Evolutionary conservation across 2,797 vertebrate genomes (phyloP).

Genomic region (Tachyglossus aculeatus): DNA sequence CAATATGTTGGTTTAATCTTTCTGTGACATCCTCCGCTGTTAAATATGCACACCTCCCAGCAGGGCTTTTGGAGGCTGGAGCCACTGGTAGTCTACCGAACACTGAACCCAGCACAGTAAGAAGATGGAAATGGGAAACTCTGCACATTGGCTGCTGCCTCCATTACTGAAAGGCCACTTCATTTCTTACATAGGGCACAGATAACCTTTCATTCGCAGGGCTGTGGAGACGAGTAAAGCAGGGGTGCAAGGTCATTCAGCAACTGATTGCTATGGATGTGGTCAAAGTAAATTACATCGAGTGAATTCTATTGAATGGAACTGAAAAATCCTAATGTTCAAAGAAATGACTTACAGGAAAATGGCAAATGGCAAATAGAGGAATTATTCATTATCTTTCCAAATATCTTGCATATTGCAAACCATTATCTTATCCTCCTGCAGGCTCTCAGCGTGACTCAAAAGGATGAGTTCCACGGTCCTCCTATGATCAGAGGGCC

Average conservation of each 20-base stretch:
- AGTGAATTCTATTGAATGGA: slow-evolving; percentile 26
- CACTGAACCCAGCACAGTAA: background rate
- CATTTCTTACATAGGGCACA: slow-evolving; percentile 23
- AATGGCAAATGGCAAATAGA: slow-evolving; percentile 13
- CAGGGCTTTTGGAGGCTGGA: background rate
- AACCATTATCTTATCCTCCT: slow-evolving; percentile 26
- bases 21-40: background rate
- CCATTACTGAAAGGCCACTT: background rate
- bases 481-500: background rate
- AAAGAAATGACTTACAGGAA: slow-evolving; percentile 29
- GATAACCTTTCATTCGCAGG: slow-evolving; percentile 16
- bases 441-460: slow-evolving; percentile 13
- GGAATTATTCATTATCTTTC: slow-evolving; percentile 38
- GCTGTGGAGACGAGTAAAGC: slow-evolving; percentile 23
- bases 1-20: background rate
- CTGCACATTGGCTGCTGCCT: background rate
- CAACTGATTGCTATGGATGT: slow-evolving; percentile 31
- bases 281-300: slow-evolving; percentile 25
- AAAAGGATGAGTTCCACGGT: slow-evolving; percentile 24
- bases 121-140: background rate
- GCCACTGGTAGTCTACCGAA: background rate
- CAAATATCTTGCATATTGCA: background rate
- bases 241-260: slow-evolving; percentile 1
- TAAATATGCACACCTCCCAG: slow-evolving; percentile 4
- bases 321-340: slow-evolving; percentile 33